Evolutionary conservation across 2,888 invertebrate species (phyloP).

Genomic region (Temnothorax ravouxi): DNA sequence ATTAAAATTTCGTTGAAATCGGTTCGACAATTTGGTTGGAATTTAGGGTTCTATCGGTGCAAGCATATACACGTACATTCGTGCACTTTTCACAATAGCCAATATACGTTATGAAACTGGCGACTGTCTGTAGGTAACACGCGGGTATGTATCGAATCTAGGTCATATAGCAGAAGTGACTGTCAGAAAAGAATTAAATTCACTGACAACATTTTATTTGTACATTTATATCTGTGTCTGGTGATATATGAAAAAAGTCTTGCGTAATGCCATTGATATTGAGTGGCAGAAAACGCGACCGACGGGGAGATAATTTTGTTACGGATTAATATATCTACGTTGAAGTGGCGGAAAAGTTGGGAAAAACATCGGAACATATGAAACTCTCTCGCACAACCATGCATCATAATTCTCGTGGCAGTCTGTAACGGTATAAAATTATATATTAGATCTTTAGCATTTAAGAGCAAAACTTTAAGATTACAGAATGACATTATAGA

Average conservation of each 20-base stretch:
- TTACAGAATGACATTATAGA: constrained; percentile 10
- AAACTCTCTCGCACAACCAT: constrained; percentile 41
- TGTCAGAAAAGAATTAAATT: constrained; percentile 28
- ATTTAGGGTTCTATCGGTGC: constrained; percentile 42
- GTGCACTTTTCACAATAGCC: constrained; percentile 49
- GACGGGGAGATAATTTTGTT: constrained; percentile 21
- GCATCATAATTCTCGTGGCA: constrained; percentile 49
- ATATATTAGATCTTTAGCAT: constrained; percentile 23
- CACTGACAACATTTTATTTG: constrained; percentile 33
- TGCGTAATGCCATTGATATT: constrained; percentile 24
- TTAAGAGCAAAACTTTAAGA: constrained; percentile 29
- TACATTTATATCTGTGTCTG: not conserved
- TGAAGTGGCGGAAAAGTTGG: constrained; percentile 50
- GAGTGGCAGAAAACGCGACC: not conserved
- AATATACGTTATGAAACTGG: constrained; percentile 54
- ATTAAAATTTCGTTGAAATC: constrained; percentile 37
- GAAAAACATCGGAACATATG: constrained; percentile 45
- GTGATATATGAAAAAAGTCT: constrained; percentile 10
- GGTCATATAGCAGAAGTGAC: constrained; percentile 21
- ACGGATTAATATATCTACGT: constrained; percentile 47
- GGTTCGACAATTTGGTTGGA: constrained; percentile 24
- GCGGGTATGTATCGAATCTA: constrained; percentile 36
- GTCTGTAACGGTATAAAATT: constrained; percentile 51
- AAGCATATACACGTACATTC: not conserved
- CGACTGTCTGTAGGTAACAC: constrained; percentile 30